phyloP scores from a whole-genome alignment of 2,797 vertebrate species.

The Helarctos malayanus region DNA sequence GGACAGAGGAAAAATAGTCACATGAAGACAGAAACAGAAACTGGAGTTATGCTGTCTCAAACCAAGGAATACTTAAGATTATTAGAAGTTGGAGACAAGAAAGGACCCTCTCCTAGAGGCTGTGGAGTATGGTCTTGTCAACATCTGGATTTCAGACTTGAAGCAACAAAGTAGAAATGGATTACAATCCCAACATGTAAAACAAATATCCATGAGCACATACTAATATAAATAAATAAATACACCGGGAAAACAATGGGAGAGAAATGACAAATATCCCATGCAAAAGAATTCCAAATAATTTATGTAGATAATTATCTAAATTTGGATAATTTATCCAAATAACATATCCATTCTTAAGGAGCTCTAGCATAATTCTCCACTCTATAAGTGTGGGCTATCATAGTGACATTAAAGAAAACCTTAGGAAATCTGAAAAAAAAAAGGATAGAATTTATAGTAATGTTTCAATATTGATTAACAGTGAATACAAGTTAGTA shows the following conservation, averaged over 20 bases:
- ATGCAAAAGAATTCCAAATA: not conserved
- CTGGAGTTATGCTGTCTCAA: not conserved
- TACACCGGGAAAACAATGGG: not conserved
- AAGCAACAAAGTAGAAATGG: not conserved
- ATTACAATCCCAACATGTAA: not conserved
- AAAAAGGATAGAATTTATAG: not conserved
- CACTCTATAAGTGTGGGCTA: not conserved
- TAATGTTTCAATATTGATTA: not conserved
- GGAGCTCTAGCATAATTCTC: not conserved
- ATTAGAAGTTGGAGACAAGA: not conserved
- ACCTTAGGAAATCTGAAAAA: not conserved
- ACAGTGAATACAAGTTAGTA: not conserved
- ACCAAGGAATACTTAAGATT: not conserved
- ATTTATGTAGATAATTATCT: not conserved
- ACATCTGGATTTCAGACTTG: not conserved
- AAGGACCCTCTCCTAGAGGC: not conserved
- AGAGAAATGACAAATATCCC: not conserved
- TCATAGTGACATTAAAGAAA: not conserved
- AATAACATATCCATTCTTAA: not conserved
- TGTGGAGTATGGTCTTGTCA: not conserved
- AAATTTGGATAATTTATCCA: not conserved
- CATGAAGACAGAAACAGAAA: not conserved
- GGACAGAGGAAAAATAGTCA: not conserved
- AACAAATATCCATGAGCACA: not conserved
- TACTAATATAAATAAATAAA: not conserved